These are phyloP conservation scores for Karalla daura DNA, from an alignment of 2,797 vertebrate species.

Conservation along the genomic window DNA sequence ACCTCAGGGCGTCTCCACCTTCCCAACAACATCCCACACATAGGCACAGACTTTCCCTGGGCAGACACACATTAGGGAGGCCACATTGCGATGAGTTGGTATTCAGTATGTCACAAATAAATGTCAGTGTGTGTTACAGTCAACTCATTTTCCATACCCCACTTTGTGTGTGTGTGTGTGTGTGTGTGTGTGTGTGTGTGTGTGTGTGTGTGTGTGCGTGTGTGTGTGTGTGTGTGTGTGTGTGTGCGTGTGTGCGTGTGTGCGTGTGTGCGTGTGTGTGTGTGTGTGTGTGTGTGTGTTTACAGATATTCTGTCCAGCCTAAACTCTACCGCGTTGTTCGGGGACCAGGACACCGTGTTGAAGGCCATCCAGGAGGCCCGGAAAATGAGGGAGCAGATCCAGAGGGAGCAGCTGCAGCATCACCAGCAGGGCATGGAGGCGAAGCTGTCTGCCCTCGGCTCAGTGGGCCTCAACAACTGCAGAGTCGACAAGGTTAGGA, in stretches of 20 bases:
- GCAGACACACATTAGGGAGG: conserved; percentile 18
- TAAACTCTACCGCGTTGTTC: conserved; percentile 97
- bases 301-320: conserved; percentile 97
- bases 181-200: conserved; percentile 2
- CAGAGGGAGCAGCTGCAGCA: conserved; percentile 94
- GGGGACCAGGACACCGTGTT: conserved; percentile 99
- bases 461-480: conserved; percentile 94
- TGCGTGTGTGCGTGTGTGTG: background rate
- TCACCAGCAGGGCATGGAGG: conserved; percentile 93
- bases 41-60: conserved; percentile 16
- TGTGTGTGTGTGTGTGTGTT: conserved; percentile 17
- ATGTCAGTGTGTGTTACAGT: background rate
- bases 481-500: conserved; percentile 90
- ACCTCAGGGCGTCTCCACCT: conserved; percentile 29
- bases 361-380: conserved; percentile 99
- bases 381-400: conserved; percentile 99
- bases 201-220: background rate
- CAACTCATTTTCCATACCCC: conserved; percentile 4
- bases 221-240: background rate
- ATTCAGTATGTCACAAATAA: conserved; percentile 6
- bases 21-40: conserved; percentile 31
- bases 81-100: conserved; percentile 2
- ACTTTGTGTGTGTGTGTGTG: background rate
- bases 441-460: conserved; percentile 92
- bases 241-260: background rate